phyloP scores from a whole-genome alignment of 2,113 vertebrate genomes.

The Oryzias curvinotus region DNA sequence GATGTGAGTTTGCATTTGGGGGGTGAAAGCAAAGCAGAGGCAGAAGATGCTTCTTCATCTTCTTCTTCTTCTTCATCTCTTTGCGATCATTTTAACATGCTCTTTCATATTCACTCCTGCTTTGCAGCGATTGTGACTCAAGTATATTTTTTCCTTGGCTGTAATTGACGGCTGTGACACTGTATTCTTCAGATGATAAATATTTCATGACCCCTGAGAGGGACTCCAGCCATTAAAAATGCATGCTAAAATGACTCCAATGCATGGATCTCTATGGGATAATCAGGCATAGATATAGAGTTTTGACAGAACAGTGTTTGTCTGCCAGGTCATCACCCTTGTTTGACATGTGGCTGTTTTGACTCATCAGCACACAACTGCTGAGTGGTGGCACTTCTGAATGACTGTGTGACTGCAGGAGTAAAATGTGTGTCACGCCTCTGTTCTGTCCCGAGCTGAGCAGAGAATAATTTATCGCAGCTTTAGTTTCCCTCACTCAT shows the following conservation, averaged over 20 bases:
- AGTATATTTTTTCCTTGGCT: slow-evolving; percentile 23
- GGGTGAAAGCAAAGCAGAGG: neutral
- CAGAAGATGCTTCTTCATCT: slow-evolving; percentile 1
- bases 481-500: slow-evolving; percentile 42
- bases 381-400: slow-evolving; percentile 19
- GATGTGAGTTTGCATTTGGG: slow-evolving; percentile 5
- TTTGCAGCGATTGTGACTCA: slow-evolving; percentile 41
- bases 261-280: slow-evolving; percentile 35
- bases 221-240: slow-evolving; percentile 58
- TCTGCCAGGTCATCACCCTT: slow-evolving; percentile 14
- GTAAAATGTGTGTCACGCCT: slow-evolving; percentile 13
- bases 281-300: slow-evolving; percentile 26
- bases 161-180: slow-evolving; percentile 81
- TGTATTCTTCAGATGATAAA: slow-evolving; percentile 59
- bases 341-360: slow-evolving; percentile 30
- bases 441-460: slow-evolving; percentile 24
- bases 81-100: slow-evolving; percentile 25
- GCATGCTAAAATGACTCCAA: slow-evolving; percentile 59
- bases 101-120: slow-evolving; percentile 11
- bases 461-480: slow-evolving; percentile 51
- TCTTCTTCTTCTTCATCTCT: slow-evolving; percentile 1
- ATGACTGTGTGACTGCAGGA: slow-evolving; percentile 3
- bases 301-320: neutral
- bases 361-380: slow-evolving; percentile 10
- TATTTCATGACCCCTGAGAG: slow-evolving; percentile 64